A percentile compares a stretch with the other conserved stretches of the same genome.
Evolutionary conservation across 2,797 vertebrate species (phyloP).

Genomic region (Tapirus indicus): DNA sequence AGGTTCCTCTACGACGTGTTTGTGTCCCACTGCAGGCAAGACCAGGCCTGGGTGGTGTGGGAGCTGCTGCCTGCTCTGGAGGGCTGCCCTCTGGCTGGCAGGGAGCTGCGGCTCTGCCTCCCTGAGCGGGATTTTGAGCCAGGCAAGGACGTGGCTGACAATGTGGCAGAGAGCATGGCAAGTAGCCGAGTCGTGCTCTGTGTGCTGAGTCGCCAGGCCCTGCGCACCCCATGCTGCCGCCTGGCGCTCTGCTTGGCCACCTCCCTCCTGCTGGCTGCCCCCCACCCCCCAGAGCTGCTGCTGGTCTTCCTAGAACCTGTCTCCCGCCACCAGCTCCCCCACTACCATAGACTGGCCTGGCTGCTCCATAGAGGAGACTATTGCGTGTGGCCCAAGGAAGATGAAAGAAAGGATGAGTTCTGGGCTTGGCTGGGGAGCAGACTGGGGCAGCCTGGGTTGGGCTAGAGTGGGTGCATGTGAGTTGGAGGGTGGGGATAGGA

Average conservation of each 20-base stretch:
- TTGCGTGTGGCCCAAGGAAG: neutral
- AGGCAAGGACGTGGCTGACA: slow-evolving; percentile 48
- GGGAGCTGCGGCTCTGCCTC: slow-evolving; percentile 34
- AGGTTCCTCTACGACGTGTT: slow-evolving; percentile 57
- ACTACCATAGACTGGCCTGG: slow-evolving; percentile 11
- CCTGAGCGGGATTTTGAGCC: slow-evolving; percentile 42
- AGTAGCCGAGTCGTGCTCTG: neutral
- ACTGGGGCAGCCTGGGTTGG: neutral
- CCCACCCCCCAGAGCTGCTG: neutral
- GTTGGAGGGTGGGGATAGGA: neutral
- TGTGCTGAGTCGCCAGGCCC: neutral
- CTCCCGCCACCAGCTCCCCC: slow-evolving; percentile 54
- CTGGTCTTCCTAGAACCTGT: slow-evolving; percentile 61
- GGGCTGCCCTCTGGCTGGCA: neutral
- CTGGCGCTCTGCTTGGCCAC: slow-evolving; percentile 47
- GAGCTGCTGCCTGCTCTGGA: slow-evolving; percentile 60
- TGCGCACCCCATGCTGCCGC: neutral
- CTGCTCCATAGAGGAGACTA: slow-evolving; percentile 61
- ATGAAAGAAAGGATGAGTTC: neutral
- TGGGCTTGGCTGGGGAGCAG: slow-evolving; percentile 62
- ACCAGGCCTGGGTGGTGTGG: slow-evolving; percentile 39
- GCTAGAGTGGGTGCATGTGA: neutral
- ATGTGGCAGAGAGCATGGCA: slow-evolving; percentile 10
- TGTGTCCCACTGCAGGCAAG: slow-evolving; percentile 58
- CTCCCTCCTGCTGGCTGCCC: slow-evolving; percentile 7